phyloP scores from a whole-genome alignment of 2,888 invertebrate species.

The Dasysyrphus albostriatus region DNA sequence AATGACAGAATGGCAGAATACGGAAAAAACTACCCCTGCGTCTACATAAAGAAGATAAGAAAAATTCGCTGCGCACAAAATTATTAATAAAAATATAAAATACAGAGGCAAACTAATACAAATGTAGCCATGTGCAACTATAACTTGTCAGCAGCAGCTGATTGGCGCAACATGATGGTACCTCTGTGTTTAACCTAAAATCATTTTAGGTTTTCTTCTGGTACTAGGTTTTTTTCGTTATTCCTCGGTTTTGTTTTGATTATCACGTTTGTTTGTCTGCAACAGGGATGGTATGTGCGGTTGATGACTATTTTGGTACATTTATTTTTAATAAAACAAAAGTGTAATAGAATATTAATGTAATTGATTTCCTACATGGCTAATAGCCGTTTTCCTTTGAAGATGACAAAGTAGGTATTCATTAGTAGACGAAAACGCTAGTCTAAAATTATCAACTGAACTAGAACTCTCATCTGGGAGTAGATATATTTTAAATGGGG shows the following conservation, averaged over 20 bases:
- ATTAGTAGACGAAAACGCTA: too few relatives aligned
- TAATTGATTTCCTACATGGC: too few relatives aligned
- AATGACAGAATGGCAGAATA: background rate
- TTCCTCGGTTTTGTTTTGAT: constrained; percentile 57
- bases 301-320: background rate
- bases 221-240: background rate
- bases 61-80: constrained; percentile 58
- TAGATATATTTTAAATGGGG: too few relatives aligned
- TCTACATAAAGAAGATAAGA: background rate
- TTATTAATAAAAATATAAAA: background rate
- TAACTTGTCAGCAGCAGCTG: constrained; percentile 40
- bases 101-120: background rate
- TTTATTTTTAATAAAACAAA: background rate
- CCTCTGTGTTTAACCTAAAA: background rate
- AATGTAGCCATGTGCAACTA: background rate
- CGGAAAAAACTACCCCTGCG: constrained; percentile 11
- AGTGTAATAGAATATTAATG: constrained; percentile 1
- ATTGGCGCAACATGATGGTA: constrained; percentile 2
- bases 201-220: constrained; percentile 14
- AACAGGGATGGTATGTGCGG: constrained; percentile 33
- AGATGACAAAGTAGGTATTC: too few relatives aligned
- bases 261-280: background rate
- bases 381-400: too few relatives aligned
- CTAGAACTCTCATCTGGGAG: too few relatives aligned
- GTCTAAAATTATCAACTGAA: too few relatives aligned